A percentile compares a stretch with the other conserved stretches of the same genome.
These are phyloP conservation scores for Cygnus olor DNA, from an alignment of 2,797 vertebrate genomes.

Conservation along the genomic window DNA sequence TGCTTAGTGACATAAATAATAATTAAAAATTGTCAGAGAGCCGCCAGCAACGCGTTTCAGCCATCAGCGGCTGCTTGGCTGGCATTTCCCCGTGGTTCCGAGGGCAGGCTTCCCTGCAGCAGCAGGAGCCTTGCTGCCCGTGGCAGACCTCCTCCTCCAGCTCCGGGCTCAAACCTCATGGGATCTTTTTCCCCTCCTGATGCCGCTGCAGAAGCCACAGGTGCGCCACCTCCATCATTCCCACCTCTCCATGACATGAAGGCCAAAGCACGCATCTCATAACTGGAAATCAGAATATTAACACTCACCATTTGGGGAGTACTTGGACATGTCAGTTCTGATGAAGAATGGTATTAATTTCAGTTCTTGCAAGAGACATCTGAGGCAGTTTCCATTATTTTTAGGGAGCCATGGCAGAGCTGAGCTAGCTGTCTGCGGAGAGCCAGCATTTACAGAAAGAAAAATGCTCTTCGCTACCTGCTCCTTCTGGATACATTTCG, in stretches of 20 bases:
- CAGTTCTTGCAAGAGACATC: background rate
- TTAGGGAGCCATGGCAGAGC: background rate
- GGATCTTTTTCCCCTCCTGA: background rate
- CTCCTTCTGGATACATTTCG: background rate
- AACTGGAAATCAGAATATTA: background rate
- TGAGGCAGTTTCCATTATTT: background rate
- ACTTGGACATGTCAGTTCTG: background rate
- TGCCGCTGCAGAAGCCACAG: background rate
- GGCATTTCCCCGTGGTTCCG: too few relatives aligned
- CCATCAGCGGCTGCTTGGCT: too few relatives aligned
- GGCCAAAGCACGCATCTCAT: background rate
- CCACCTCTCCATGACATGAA: background rate
- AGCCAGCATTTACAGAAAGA: conserved; percentile 28
- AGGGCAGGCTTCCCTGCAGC: too few relatives aligned
- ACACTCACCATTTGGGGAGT: background rate
- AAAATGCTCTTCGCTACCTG: background rate
- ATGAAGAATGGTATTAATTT: background rate
- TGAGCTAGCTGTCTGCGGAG: conserved; percentile 15
- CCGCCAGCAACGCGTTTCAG: too few relatives aligned
- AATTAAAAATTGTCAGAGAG: too few relatives aligned
- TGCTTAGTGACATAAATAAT: too few relatives aligned
- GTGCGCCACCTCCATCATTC: background rate
- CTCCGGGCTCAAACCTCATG: background rate
- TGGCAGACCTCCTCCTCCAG: background rate
- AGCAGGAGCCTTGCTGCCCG: background rate